Percentiles rank a stretch among this genome's conserved stretches.
These are phyloP conservation scores for Cepphus grylle DNA, from an alignment of 2,113 vertebrate genomes.

Conservation along the genomic window DNA sequence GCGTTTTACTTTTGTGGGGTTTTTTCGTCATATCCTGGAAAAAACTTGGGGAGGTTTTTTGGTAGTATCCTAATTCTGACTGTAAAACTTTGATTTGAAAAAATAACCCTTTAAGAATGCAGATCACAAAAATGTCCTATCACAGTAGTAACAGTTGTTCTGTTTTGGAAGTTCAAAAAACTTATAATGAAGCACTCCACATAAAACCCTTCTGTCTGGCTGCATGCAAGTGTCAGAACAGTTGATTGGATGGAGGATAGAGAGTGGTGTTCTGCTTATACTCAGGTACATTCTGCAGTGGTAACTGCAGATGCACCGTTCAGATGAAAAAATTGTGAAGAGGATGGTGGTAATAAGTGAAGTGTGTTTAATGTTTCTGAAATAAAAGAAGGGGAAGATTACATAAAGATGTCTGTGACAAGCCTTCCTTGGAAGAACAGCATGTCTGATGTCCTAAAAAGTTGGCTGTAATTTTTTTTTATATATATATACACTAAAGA, in stretches of 20 bases:
- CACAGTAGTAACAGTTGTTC: neutral
- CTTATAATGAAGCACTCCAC: neutral
- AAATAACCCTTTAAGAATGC: neutral
- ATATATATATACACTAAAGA: neutral
- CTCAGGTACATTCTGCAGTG: fast-evolving
- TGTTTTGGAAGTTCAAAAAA: neutral
- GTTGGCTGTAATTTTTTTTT: neutral
- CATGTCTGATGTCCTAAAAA: neutral
- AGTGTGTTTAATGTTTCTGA: neutral
- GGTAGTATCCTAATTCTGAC: neutral
- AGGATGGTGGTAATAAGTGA: neutral
- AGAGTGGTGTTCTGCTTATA: neutral
- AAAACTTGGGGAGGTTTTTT: neutral
- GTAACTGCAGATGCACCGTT: neutral
- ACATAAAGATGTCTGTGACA: neutral
- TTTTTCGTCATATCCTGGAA: neutral
- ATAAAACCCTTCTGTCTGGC: neutral
- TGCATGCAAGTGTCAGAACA: neutral
- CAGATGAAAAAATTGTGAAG: neutral
- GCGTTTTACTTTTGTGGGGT: neutral
- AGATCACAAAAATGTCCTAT: neutral
- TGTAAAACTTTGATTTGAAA: neutral
- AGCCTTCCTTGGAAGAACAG: neutral
- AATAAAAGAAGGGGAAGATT: neutral
- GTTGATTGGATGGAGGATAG: neutral